Evolutionary conservation across 2,113 vertebrate genomes (phyloP).

Genomic region (Cinclus cinclus): DNA sequence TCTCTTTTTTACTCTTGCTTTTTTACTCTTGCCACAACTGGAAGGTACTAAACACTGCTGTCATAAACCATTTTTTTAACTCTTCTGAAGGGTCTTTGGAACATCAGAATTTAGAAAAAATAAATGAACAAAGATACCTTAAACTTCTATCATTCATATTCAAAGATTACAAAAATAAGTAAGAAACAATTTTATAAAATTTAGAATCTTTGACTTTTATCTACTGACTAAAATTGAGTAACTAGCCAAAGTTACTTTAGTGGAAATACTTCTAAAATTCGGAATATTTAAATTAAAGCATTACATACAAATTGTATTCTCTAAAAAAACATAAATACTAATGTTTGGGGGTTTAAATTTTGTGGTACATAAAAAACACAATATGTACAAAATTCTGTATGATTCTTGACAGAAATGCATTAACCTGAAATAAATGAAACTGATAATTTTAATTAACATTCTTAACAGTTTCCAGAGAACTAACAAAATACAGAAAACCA

Average conservation of each 20-base stretch:
- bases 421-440: neutral
- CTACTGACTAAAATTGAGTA: neutral
- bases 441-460: neutral
- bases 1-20: neutral
- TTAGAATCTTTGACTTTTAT: neutral
- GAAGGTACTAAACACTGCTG: neutral
- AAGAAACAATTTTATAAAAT: neutral
- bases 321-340: neutral
- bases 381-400: neutral
- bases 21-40: neutral
- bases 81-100: neutral
- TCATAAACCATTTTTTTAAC: neutral
- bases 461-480: neutral
- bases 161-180: neutral
- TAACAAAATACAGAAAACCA: neutral
- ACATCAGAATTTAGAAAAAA: neutral
- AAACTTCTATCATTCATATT: neutral
- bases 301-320: neutral
- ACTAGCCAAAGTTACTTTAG: neutral
- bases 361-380: rapidly evolving
- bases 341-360: neutral
- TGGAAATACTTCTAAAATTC: neutral
- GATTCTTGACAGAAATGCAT: neutral
- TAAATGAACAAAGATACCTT: neutral
- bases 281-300: neutral